A percentile compares a stretch with the other conserved stretches of the same genome.
Evolutionary conservation across 2,888 invertebrate genomes (phyloP).

Genomic region (Machimus atricapillus): DNA sequence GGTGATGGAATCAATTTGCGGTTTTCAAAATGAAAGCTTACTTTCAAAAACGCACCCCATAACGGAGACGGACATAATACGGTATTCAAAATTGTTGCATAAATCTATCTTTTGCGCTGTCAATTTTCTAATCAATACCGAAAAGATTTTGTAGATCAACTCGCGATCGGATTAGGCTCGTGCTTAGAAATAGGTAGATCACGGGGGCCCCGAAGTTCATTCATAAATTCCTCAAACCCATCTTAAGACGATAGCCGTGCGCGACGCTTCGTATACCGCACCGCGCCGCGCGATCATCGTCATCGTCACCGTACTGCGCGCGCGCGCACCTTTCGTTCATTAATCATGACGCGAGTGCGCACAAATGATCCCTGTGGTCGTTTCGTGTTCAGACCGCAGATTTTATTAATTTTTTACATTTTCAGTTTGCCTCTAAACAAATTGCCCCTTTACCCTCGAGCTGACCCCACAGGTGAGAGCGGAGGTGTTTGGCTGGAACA

Average conservation of each 20-base stretch:
- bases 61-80: neutral
- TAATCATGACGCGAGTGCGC: slow-evolving; percentile 29
- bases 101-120: slow-evolving; percentile 25
- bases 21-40: slow-evolving; percentile 22
- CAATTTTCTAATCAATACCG: slow-evolving; percentile 14
- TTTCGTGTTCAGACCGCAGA: slow-evolving; percentile 28
- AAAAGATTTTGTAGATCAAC: slow-evolving; percentile 19
- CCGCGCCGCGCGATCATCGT: neutral
- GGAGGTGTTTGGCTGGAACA: slow-evolving; percentile 28
- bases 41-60: neutral
- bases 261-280: neutral
- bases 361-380: slow-evolving; percentile 25
- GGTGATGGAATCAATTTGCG: slow-evolving; percentile 24
- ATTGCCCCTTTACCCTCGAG: slow-evolving; percentile 30
- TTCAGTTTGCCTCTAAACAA: slow-evolving; percentile 15
- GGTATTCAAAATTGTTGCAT: neutral
- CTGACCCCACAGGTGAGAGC: slow-evolving; percentile 35
- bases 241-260: neutral
- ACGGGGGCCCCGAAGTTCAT: neutral
- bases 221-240: neutral
- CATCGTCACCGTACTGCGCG: neutral
- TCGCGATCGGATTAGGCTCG: neutral
- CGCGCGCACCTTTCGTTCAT: slow-evolving; percentile 4
- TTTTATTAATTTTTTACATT: slow-evolving; percentile 35
- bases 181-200: neutral